These are phyloP conservation scores for Lophius americanus DNA, from an alignment of 2,797 vertebrate genomes.

Conservation along the genomic window DNA sequence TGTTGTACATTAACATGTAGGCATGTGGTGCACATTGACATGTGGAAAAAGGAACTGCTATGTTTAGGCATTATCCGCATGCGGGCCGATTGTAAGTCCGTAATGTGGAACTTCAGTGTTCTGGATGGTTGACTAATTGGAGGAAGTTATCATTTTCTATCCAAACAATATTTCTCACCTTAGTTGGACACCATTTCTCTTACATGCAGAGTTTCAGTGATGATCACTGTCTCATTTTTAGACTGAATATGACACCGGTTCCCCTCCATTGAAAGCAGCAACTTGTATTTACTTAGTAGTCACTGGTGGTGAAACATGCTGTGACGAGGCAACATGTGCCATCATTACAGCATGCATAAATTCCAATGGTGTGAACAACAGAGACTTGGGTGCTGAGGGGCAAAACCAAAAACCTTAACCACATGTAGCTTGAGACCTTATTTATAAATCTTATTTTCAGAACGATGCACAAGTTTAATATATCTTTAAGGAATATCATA, in stretches of 20 bases:
- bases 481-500: neutral
- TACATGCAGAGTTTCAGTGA: slow-evolving; percentile 1
- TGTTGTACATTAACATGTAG: neutral
- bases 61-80: slow-evolving; percentile 35
- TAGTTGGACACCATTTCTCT: slow-evolving; percentile 19
- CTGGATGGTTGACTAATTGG: slow-evolving; percentile 7
- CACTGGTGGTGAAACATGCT: slow-evolving; percentile 13
- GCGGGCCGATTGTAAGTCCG: slow-evolving; percentile 10
- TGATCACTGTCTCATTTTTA: slow-evolving; percentile 43
- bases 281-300: slow-evolving; percentile 56
- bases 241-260: slow-evolving; percentile 52
- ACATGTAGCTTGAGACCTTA: neutral
- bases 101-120: slow-evolving; percentile 55
- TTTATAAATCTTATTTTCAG: neutral
- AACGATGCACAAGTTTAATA: neutral
- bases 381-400: neutral
- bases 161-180: slow-evolving; percentile 31
- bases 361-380: slow-evolving; percentile 4
- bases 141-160: slow-evolving; percentile 47
- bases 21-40: neutral
- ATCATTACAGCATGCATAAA: slow-evolving; percentile 1
- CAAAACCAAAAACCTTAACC: neutral
- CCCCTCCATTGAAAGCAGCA: slow-evolving; percentile 55
- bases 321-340: slow-evolving; percentile 40
- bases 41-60: slow-evolving; percentile 32